A percentile compares a stretch with the other conserved stretches of the same genome.
Evolutionary conservation across 2,888 invertebrate genomes (phyloP).

Genomic region (Neoitamus cyanurus): DNA sequence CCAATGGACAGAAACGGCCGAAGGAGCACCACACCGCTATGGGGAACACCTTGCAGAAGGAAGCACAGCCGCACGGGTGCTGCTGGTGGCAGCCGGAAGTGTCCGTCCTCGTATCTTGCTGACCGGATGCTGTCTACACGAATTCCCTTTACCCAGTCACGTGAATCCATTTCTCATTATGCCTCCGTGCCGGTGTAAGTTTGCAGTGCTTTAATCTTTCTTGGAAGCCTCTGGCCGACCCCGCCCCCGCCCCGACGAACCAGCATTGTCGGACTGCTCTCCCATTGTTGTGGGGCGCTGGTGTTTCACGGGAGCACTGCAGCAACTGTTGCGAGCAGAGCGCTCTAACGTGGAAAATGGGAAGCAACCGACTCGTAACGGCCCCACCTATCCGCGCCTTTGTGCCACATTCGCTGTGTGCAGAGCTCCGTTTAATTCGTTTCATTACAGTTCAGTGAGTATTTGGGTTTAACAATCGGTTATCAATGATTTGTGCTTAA

Average conservation of each 20-base stretch:
- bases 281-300: slow-evolving; percentile 7
- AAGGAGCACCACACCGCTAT: neutral
- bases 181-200: neutral
- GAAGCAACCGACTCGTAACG: slow-evolving; percentile 47
- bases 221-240: neutral
- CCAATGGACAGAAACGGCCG: slow-evolving; percentile 36
- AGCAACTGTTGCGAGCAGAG: slow-evolving; percentile 21
- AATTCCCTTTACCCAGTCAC: slow-evolving; percentile 46
- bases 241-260: neutral
- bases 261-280: neutral
- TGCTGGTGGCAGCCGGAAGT: slow-evolving; percentile 32
- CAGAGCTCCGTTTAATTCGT: slow-evolving; percentile 61
- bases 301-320: neutral
- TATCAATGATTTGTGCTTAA: slow-evolving; percentile 62
- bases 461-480: slow-evolving; percentile 63
- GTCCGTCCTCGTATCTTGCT: slow-evolving; percentile 38
- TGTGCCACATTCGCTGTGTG: slow-evolving; percentile 49
- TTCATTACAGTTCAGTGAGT: slow-evolving; percentile 63
- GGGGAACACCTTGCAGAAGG: slow-evolving; percentile 11
- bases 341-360: slow-evolving; percentile 37
- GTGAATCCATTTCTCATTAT: slow-evolving; percentile 44
- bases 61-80: neutral
- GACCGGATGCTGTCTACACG: slow-evolving; percentile 46
- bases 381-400: slow-evolving; percentile 48
- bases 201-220: slow-evolving; percentile 42